phyloP scores from a whole-genome alignment of 2,797 vertebrate species.

The Novumbra hubbsi region DNA sequence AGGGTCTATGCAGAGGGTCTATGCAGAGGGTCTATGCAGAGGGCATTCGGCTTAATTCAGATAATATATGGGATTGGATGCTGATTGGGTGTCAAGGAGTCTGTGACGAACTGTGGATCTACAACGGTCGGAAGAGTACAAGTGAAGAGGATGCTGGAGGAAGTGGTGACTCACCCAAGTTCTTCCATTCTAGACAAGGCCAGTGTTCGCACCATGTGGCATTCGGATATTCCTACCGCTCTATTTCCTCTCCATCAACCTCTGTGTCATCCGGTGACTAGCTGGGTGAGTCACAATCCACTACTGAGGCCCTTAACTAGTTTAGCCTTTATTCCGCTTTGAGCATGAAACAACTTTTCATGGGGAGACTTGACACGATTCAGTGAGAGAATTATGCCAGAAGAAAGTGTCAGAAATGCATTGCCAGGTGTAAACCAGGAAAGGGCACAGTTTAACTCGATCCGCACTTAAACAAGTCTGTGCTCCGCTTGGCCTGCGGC shows the following conservation, averaged over 20 bases:
- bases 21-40: too few species aligned
- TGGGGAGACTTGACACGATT: not conserved
- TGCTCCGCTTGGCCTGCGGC: not conserved
- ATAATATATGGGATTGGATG: not conserved
- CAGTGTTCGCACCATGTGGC: not conserved
- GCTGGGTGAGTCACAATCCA: not conserved
- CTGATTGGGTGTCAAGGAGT: not conserved
- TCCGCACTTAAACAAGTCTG: not conserved
- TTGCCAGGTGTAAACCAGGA: not conserved
- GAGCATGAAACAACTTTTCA: not conserved
- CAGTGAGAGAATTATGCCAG: not conserved
- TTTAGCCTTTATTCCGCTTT: not conserved
- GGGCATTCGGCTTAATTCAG: not conserved
- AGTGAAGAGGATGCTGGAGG: not conserved
- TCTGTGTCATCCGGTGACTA: slow-evolving; percentile 13
- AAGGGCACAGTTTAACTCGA: not conserved
- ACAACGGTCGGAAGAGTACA: not conserved
- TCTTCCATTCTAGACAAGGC: not conserved
- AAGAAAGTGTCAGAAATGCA: not conserved
- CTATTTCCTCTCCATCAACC: not conserved
- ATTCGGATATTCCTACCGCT: slow-evolving; percentile 9
- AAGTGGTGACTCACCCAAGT: not conserved
- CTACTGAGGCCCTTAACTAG: not conserved
- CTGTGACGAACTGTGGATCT: not conserved
- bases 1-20: too few species aligned